Conservation (phyloP, 2,888 invertebrate species). For the Caenorhabditis sulstoni region DNA sequence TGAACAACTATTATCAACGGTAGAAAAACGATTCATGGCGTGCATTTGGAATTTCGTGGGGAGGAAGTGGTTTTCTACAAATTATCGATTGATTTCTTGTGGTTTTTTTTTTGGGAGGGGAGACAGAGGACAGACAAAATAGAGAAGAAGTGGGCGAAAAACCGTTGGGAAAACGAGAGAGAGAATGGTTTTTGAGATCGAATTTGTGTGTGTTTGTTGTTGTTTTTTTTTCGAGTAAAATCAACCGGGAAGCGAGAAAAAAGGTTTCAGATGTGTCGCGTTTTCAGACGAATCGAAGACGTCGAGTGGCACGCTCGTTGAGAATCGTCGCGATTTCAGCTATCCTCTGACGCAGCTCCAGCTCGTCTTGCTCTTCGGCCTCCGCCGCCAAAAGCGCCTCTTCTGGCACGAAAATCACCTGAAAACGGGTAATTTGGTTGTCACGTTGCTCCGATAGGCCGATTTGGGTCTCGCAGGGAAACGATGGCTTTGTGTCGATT, state of each 20-base stretch:
- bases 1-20: constrained; percentile 46
- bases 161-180: constrained; percentile 23
- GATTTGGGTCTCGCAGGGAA: too few relatives aligned
- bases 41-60: not conserved
- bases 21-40: constrained; percentile 14
- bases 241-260: constrained; percentile 8
- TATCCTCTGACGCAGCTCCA: constrained; percentile 68
- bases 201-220: constrained; percentile 13
- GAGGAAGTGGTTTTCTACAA: constrained; percentile 1
- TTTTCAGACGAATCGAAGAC: constrained; percentile 53
- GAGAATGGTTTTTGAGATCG: too few relatives aligned
- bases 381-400: constrained; percentile 60
- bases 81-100: constrained; percentile 1
- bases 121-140: constrained; percentile 2
- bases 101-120: not conserved
- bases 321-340: constrained; percentile 72
- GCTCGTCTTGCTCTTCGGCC: constrained; percentile 66
- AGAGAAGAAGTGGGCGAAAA: not conserved
- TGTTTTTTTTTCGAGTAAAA: not conserved
- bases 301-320: constrained; percentile 68
- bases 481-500: too few relatives aligned
- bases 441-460: too few relatives aligned
- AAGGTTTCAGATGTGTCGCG: not conserved
- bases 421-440: not conserved
- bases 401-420: constrained; percentile 63